Percentiles rank a stretch among this genome's conserved stretches.
Evolutionary conservation across 2,113 vertebrate genomes (phyloP).

Genomic region (Madoqua kirkii): DNA sequence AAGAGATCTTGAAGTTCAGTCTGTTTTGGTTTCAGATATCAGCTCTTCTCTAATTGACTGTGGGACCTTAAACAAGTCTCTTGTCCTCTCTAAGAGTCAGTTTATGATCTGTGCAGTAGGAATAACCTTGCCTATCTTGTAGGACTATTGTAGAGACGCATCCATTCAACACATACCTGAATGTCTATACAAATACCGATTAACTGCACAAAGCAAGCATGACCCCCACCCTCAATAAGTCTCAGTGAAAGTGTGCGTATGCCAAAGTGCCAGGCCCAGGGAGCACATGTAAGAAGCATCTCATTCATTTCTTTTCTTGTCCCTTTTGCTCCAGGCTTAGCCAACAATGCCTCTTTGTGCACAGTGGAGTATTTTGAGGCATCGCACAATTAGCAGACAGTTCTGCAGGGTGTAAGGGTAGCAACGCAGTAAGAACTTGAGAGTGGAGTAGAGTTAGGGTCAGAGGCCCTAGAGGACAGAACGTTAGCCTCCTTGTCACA

Average conservation of each 20-base stretch:
- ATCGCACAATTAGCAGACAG: not conserved
- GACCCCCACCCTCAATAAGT: too few relatives aligned
- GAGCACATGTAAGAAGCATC: not conserved
- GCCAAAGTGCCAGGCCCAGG: not conserved
- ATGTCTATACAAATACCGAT: not conserved
- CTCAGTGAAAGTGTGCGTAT: not conserved
- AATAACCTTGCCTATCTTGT: not conserved
- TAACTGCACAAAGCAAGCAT: not conserved
- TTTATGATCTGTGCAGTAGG: not conserved
- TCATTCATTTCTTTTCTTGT: not conserved
- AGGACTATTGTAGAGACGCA: not conserved
- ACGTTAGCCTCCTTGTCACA: fast-evolving
- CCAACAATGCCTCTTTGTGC: too few relatives aligned
- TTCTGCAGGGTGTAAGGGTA: not conserved
- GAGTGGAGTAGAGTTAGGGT: not conserved
- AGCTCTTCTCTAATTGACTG: not conserved
- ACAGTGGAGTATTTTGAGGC: fast-evolving
- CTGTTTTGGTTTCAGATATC: not conserved
- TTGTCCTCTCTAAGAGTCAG: not conserved
- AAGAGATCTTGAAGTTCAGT: not conserved
- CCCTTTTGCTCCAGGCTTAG: not conserved
- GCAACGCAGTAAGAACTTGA: fast-evolving
- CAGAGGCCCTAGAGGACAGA: too few relatives aligned
- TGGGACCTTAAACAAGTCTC: not conserved
- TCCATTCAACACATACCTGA: not conserved